Evolutionary conservation across 2,113 vertebrate genomes (phyloP), one percentile per base, ranked within the genome.

Genomic region (Leptobrachium ailaonicum): DNA sequence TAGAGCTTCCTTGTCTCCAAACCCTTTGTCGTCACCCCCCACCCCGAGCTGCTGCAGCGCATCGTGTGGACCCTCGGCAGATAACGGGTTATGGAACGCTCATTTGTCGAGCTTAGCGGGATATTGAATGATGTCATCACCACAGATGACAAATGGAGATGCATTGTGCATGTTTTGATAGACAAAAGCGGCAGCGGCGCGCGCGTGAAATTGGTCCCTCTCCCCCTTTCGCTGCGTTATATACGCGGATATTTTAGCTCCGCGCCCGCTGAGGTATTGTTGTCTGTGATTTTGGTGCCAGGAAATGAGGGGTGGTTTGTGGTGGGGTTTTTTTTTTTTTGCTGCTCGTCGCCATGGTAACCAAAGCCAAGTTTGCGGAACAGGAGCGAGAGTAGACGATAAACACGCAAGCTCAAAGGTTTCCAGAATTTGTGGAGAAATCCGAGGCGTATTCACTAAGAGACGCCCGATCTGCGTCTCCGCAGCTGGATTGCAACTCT

Each of bases 341-440:
- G 20, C 20, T 32, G 20, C 32, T 47, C n/a, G 76, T 78, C 67
- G 76, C 67, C 69, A 67, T 78, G 76, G 76, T 45, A 78, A 78
- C 76, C 11, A 44, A 50, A 41, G 41, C 32, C 8, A 11, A 41
- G 0, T 47, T 41, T 70, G 66, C 14, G n/a, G 20, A 45, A 71
- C 43, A 60, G 20, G 62, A 6, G n/a, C 10, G 20, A 8, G 62
- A 8, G 62, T 64, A 63, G 64, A 77, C 58, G 20, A 70, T 66
- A 54, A 70, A 69, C 4, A 50, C 47, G 8, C 47, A 50, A 1
- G 47, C 47, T 50, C 47, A 50, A 8, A 50, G 47, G 8, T 5
- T 32, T 32, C 20, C 20, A 32, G 20, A 32, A 32, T 32, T 32
- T 32, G 20, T 32, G 20, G 20, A 32, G 20, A 32, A 32, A 32